Base-by-base conservation (phyloP, 2,888 invertebrate species). In the Microctonus hyperodae region DNA sequence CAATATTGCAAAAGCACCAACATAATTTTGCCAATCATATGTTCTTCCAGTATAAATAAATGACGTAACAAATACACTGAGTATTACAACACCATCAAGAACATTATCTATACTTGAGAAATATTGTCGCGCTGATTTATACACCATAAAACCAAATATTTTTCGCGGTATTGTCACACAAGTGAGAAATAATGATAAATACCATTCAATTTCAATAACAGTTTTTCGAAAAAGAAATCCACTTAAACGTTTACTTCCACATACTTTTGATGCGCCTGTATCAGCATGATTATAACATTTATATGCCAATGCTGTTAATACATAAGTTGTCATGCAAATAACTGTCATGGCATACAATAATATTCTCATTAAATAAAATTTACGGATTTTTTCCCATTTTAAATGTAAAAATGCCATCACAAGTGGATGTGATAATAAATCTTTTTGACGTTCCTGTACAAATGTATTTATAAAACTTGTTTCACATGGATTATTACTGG, bases 311-410 rank as follows among this genome's bases (percentile, higher is more conserved):
- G 82, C 82, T 0, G 81, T 81, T 6, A 83, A 72, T 0, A 83
- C 81, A 61, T 83, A 83, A 0, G 78, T 81, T 1, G 84, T 84
- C 75, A 84, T 80, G 55, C 76, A 81, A 10, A 83, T 75, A 1
- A 84, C 83, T 1, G 83, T 82, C 65, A 84, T 73, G 0, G 80
- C 78, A 66, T 83, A 84, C 0, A 83, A 70, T 0, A 83, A 71
- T 33, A 84, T 81, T 48, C 81, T 76, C 51, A 78, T 72, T 0
- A 85, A 66, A 70, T 86, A 86, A 68, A 85, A 85, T 58, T 85
- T 85, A 0, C 85, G 74, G n/a, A 86, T 85, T 60, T 85, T 84
- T 66, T 84, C 81, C 86, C 86, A 86, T 67, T 86, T 86, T 1
- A 86, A 75, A 60, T 85, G 83, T 1, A 86, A 76, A 51, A 86